Evolutionary conservation across 1,140 invertebrate genomes (phyloP).

Genomic region (Caenorhabditis brenneri): DNA sequence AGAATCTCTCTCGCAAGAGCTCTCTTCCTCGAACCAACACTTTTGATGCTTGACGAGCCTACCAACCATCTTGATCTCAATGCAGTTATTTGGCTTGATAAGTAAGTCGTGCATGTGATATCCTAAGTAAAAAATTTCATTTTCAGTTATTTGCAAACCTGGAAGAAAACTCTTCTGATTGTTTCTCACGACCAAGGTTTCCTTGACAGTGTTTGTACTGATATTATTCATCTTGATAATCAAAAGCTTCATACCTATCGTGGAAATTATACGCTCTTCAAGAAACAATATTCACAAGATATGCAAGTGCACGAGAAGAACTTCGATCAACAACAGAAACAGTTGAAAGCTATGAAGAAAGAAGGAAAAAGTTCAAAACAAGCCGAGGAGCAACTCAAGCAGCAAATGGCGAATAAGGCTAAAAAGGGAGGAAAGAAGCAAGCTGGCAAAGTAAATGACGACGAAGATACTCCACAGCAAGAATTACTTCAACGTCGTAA

Average conservation of each 20-base stretch:
- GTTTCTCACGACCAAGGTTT: slow-evolving; percentile 99
- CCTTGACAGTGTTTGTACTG: slow-evolving; percentile 97
- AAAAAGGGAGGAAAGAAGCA: slow-evolving; percentile 64
- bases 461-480: slow-evolving; percentile 78
- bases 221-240: slow-evolving; percentile 94
- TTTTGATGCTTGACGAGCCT: slow-evolving; percentile 94
- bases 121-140: background rate
- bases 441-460: slow-evolving; percentile 68
- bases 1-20: slow-evolving; percentile 87
- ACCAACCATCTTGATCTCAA: slow-evolving; percentile 86
- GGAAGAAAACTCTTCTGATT: slow-evolving; percentile 95
- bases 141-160: slow-evolving; percentile 86
- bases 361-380: slow-evolving; percentile 91
- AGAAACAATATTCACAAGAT: slow-evolving; percentile 97
- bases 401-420: slow-evolving; percentile 81
- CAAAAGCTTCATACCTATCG: slow-evolving; percentile 95
- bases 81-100: slow-evolving; percentile 98
- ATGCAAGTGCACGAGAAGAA: slow-evolving; percentile 91
- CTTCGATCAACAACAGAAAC: slow-evolving; percentile 96
- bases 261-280: slow-evolving; percentile 91
- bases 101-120: slow-evolving; percentile 76
- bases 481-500: slow-evolving; percentile 85
- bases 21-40: slow-evolving; percentile 84
- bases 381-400: slow-evolving; percentile 80
- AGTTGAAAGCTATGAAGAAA: slow-evolving; percentile 88